These are phyloP conservation scores for Talpa occidentalis DNA, from an alignment of 2,113 vertebrate genomes.

Conservation along the genomic window DNA sequence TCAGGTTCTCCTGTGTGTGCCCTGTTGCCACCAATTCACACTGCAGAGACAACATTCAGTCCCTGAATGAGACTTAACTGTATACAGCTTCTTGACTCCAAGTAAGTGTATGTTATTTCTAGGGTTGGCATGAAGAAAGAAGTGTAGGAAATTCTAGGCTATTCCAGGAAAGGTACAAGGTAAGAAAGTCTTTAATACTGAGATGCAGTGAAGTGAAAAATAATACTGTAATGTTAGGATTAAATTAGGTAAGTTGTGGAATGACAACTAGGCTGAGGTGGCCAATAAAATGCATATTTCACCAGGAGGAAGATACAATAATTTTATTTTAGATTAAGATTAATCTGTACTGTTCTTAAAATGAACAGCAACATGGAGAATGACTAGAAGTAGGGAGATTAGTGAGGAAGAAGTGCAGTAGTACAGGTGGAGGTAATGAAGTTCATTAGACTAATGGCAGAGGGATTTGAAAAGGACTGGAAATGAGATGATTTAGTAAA, in stretches of 20 bases:
- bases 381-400: background rate
- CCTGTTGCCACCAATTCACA: background rate
- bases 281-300: constrained; percentile 43
- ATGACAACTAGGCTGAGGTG: background rate
- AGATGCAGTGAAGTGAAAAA: constrained; percentile 8
- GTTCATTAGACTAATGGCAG: constrained; percentile 25
- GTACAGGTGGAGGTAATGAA: constrained; percentile 18
- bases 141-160: background rate
- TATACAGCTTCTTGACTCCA: background rate
- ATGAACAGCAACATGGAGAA: constrained; percentile 24
- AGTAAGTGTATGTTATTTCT: background rate
- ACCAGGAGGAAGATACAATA: constrained; percentile 9
- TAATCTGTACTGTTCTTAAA: constrained; percentile 1
- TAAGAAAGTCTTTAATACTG: constrained; percentile 4
- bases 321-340: constrained; percentile 44
- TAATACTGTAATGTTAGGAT: background rate
- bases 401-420: constrained; percentile 12
- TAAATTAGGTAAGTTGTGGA: constrained; percentile 19
- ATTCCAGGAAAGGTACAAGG: background rate
- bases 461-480: background rate
- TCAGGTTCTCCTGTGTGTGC: background rate
- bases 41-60: background rate
- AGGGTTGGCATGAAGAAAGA: background rate
- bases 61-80: background rate
- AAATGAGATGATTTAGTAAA: constrained; percentile 52